Evolutionary conservation across 2,113 vertebrate species (phyloP).

Genomic region (Eulemur rufifrons): DNA sequence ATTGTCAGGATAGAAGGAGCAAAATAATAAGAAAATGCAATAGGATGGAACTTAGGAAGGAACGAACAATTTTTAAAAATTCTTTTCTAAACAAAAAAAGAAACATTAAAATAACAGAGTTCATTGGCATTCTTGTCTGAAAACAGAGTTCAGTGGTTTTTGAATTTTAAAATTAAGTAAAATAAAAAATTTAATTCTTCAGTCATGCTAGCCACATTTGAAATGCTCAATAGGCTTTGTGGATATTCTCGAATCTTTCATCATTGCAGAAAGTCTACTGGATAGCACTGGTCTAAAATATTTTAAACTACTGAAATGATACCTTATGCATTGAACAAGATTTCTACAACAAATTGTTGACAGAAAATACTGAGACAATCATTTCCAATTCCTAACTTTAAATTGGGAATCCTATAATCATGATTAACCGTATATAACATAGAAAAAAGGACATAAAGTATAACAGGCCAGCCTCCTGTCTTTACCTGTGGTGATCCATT

Average conservation of each 20-base stretch:
- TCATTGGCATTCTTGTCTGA: not conserved
- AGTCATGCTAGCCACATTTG: not conserved
- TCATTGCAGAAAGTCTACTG: not conserved
- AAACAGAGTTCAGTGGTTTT: not conserved
- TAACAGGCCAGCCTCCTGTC: too few species aligned
- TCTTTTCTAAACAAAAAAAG: not conserved
- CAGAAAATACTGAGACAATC: not conserved
- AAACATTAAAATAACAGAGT: not conserved
- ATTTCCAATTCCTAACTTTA: not conserved
- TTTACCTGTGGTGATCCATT: not conserved
- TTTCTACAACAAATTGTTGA: not conserved
- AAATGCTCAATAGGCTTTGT: not conserved
- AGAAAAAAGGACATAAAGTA: not conserved
- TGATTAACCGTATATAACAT: not conserved
- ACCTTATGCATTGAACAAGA: not conserved
- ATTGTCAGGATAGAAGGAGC: not conserved
- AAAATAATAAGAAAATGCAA: not conserved
- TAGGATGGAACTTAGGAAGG: not conserved
- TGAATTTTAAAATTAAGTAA: constrained; percentile 20
- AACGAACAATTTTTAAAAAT: not conserved
- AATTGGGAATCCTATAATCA: not conserved
- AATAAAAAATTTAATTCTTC: not conserved
- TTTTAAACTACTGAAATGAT: not conserved
- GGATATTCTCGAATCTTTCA: not conserved
- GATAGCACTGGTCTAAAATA: not conserved